Evolutionary conservation across 2,797 vertebrate genomes (phyloP), one percentile per base, ranked within the genome.

Genomic region (Poeciliopsis presidionis): DNA sequence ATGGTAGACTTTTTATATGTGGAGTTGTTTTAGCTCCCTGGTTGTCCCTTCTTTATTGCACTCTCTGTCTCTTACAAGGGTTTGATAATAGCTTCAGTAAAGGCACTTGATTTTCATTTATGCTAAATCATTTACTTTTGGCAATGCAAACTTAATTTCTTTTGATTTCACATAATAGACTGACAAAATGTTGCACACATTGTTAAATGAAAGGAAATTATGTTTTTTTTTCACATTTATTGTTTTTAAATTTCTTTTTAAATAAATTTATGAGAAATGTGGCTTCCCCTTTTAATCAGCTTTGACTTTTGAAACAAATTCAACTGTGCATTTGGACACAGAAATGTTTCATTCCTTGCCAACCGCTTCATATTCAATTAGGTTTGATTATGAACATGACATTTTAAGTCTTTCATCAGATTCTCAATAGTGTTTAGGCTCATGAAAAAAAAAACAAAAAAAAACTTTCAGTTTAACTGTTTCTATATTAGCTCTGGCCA

Each of bases 1-100:
- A 83, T 87, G 76, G 86, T 78, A 90, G 83, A 85, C 84, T 76
- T 88, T 45, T 89, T 92, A 14, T 92, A 90, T 89, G 76, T 83
- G 73, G 73, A 76, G 73, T 79, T 77, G 84, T 49, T 86, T 84
- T 93, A 90, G 88, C 90, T 88, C 79, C 63, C 70, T 72, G 51
- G 81, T 78, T 84, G 63, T 22, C 30, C 47, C 59, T 33, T 43
- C 65, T 77, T 75, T 78, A 79, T 76, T 75, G 77, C 71, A 30
- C 61, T 67, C 18, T 3, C 8, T 73, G 13, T 43, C 49, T 71
- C 30, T 74, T 16, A n/a, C 71, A 65, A 72, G 9, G 53, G 39
- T 77, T 80, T 72, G 61, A 71, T 22, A 7, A 45, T 53, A 78
- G 13, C 55, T 59, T 77, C 36, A 53, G 61, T 75, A 65, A 76